Evolutionary conservation across 2,113 vertebrate genomes (phyloP), one percentile per base, ranked within the genome.

Genomic region (Oxyura jamaicensis): DNA sequence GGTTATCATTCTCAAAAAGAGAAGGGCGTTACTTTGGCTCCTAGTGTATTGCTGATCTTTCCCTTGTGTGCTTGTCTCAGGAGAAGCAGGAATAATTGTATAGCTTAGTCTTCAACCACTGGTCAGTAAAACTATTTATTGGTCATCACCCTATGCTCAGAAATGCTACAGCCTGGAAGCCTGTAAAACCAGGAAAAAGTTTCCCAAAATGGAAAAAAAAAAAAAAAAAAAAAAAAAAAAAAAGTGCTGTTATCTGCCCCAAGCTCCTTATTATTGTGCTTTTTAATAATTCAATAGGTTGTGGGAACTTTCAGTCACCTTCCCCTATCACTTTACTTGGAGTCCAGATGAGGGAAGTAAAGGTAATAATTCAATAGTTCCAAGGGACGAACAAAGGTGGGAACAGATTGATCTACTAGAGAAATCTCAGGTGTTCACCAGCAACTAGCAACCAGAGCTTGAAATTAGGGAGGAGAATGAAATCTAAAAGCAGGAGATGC

Each of bases 21-120:
- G 83, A 92, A 97, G 92, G 94, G 95, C 26, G 82, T 96, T 96
- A n/a, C 96, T 91, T 95, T 98, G 97, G 96, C 96, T 97, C 77
- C 20, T 39, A 11, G 46, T 89, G 68, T 91, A 91, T 74, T 90
- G 91, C 83, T 91, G 91, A 93, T 93, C 86, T 59, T 36, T 82
- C 66, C 36, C 93, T 96, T 94, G 83, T 46, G 41, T 88, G 28
- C 29, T 86, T 95, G 50, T 56, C 76, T 92, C 77, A 79, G 88
- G 85, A 95, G 72, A 89, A 52, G 28, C 46, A 79, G 53, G 50
- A 83, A 91, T 83, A 88, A 93, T 86, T 41, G 33, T 62, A 50
- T 23, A 58, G 56, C 29, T 76, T 33, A 96, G 78, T 62, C 42
- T 52, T 88, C 55, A 82, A 69, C 55, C 63, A 59, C 41, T 53